Evolutionary conservation across 2,113 vertebrate species (phyloP), one percentile per base, ranked within the genome.

Genomic region (Crotalus helleri): DNA sequence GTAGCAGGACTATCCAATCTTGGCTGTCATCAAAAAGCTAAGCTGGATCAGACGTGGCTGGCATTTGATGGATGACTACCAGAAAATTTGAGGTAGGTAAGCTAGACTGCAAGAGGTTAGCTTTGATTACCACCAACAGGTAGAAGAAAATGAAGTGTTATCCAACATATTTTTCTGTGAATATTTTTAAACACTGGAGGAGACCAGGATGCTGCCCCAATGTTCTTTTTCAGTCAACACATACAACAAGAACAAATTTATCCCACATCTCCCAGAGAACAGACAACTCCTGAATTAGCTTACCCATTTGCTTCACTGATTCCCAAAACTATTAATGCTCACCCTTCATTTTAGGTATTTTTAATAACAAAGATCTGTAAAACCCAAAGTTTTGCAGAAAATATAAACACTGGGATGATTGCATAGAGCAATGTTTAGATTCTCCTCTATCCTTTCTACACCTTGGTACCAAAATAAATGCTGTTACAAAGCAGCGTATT

Each of bases 401-500:
- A 13, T 97, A 96, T 92, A 95, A 95, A 95, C 94, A 93, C 93
- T 95, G 93, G 17, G 9, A 64, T 24, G 88, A 89, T 97, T 97
- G 97, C 97, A 97, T 93, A 97, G 97, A 96, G 92, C 5, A 12
- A 94, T 92, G 96, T 74, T 94, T 91, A 94, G 87, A 89, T 91
- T 94, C 93, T 85, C 54, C 44, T 33, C 51, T 87, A 51, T 9
- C 55, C 26, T 64, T 74, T 12, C 74, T 51, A 55, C 6, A 93
- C 26, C 23, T 49, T 46, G 39, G 90, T 97, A 97, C 93, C 93
- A 94, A 95, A 96, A 96, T 96, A 97, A 93, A 94, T 59, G 92
- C 95, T 93, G 96, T 95, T 95, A 96, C 94, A 94, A 97, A 97
- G 97, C 94, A 94, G 95, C 95, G 93, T 96, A 94, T 9, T 69